phyloP scores from a whole-genome alignment of 2,797 vertebrate genomes.

The Muscicapa comitata region DNA sequence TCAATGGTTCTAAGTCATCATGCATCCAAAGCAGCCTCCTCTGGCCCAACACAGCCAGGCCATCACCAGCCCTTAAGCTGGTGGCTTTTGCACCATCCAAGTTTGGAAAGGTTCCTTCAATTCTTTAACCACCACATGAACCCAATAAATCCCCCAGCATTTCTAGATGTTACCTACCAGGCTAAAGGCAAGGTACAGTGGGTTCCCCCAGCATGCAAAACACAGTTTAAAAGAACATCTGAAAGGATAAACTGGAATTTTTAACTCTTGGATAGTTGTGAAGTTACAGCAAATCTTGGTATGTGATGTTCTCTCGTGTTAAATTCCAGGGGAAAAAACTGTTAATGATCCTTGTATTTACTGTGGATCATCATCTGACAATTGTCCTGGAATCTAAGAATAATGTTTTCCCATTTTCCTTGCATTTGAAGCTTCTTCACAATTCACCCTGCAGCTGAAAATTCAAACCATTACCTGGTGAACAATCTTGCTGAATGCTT shows the following conservation, averaged over 20 bases:
- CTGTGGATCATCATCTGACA: neutral
- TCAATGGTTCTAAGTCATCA: neutral
- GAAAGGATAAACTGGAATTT: neutral
- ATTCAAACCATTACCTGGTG: slow-evolving; percentile 89
- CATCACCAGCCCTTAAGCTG: neutral
- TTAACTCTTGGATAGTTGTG: neutral
- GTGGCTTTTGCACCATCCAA: neutral
- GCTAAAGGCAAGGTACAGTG: neutral
- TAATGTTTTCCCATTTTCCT: neutral
- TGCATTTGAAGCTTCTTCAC: neutral
- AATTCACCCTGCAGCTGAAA: slow-evolving; percentile 12
- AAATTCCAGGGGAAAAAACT: neutral
- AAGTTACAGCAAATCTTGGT: neutral
- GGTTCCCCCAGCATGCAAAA: slow-evolving; percentile 9
- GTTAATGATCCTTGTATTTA: neutral
- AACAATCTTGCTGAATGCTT: slow-evolving; percentile 99
- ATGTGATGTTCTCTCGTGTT: neutral
- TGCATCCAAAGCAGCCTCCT: neutral
- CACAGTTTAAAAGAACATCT: slow-evolving; percentile 7
- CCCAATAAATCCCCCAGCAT: neutral
- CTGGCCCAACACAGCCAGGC: neutral
- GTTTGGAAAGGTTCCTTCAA: neutral
- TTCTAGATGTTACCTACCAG: neutral
- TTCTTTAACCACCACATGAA: neutral
- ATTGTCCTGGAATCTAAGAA: neutral